These are phyloP conservation scores for Scotopteryx bipunctaria DNA, from an alignment of 2,888 invertebrate genomes.

Conservation along the genomic window DNA sequence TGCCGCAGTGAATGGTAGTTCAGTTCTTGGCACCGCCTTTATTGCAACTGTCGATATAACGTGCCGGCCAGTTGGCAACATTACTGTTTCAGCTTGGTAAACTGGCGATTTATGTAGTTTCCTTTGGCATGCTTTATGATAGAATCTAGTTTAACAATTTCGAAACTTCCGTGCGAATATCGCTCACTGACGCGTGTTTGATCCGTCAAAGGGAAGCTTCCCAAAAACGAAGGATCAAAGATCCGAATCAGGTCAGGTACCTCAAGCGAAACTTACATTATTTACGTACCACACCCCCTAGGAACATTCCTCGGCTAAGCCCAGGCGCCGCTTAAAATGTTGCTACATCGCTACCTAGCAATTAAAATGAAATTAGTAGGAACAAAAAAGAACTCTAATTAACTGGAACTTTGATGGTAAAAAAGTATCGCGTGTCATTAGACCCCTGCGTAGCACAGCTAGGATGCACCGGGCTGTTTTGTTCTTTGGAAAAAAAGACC, in stretches of 20 bases:
- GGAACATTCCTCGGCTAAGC: conserved; percentile 24
- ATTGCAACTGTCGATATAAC: conserved; percentile 54
- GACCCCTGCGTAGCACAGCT: conserved; percentile 60
- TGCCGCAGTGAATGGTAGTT: conserved; percentile 51
- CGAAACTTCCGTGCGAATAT: not conserved
- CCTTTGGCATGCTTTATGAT: conserved; percentile 44
- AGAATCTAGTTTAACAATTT: not conserved
- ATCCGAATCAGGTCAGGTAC: not conserved
- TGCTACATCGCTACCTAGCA: conserved; percentile 43
- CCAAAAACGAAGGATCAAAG: no score
- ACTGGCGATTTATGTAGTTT: conserved; percentile 57
- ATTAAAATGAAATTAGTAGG: conserved; percentile 63
- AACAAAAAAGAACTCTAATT: conserved; percentile 63
- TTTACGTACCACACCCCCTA: not conserved
- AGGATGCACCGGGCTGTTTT: conserved; percentile 22
- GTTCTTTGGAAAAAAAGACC: conserved; percentile 1
- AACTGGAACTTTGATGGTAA: conserved; percentile 58
- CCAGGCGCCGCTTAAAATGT: conserved; percentile 43
- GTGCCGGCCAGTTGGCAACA: conserved; percentile 62
- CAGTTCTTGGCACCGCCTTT: conserved; percentile 53
- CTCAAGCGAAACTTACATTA: not conserved
- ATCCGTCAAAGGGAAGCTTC: not conserved
- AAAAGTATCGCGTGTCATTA: conserved; percentile 73
- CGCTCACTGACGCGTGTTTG: no score
- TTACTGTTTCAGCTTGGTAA: conserved; percentile 57